phyloP scores from a whole-genome alignment of 2,113 vertebrate genomes.

The Cottus gobio region DNA sequence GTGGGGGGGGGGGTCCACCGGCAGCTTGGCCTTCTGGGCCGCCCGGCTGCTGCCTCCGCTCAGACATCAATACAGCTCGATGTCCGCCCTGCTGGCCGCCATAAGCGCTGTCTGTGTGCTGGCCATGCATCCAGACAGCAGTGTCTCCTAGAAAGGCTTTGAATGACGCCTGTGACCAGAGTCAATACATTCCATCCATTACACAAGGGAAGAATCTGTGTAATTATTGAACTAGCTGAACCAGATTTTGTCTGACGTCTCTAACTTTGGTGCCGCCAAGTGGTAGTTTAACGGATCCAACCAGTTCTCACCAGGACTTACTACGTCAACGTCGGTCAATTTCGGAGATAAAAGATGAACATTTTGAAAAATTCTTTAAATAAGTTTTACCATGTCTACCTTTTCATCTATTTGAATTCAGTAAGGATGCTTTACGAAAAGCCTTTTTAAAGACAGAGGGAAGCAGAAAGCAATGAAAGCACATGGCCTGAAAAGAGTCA shows the following conservation, averaged over 20 bases:
- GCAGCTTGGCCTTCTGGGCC: conserved; percentile 36
- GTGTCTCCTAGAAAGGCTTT: conserved; percentile 9
- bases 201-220: not conserved
- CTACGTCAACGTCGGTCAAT: not conserved
- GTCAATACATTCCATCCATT: not conserved
- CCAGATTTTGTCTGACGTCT: not conserved
- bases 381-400: too few relatives aligned
- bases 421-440: too few relatives aligned
- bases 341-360: not conserved
- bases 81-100: conserved; percentile 27
- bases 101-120: conserved; percentile 55
- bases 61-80: conserved; percentile 37
- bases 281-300: not conserved
- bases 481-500: conserved; percentile 52
- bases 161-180: not conserved
- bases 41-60: conserved; percentile 9
- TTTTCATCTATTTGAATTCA: not conserved
- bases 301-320: not conserved
- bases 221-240: not conserved
- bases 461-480: conserved; percentile 53
- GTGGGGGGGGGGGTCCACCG: conserved; percentile 23
- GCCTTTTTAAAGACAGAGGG: not conserved
- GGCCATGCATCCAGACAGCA: conserved; percentile 4
- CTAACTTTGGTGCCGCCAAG: not conserved
- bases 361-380: not conserved